A percentile compares a stretch with the other conserved stretches of the same genome.
Conservation (phyloP, 2,113 vertebrate species). For the Bettongia penicillata region DNA sequence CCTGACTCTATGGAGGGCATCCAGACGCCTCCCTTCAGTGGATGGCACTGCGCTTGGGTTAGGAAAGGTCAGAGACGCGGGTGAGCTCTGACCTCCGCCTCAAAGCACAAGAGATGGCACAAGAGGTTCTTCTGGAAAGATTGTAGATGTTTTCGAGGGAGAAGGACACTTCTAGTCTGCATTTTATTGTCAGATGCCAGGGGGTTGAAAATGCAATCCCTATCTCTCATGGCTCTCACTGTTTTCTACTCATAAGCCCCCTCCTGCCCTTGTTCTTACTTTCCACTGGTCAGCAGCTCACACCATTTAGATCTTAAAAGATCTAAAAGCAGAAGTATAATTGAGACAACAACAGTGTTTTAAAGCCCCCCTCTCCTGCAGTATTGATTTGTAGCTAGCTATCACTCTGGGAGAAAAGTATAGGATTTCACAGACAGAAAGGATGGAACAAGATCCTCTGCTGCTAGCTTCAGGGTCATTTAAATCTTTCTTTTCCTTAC, state of each 20-base stretch:
- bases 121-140: not conserved
- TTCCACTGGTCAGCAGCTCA: not conserved
- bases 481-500: slow-evolving; percentile 33
- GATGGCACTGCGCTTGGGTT: not conserved
- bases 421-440: slow-evolving; percentile 13
- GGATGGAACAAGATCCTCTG: not conserved
- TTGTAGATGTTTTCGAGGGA: not conserved
- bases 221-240: not conserved
- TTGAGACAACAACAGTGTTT: not conserved
- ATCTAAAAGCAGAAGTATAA: not conserved
- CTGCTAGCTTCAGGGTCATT: slow-evolving; percentile 36
- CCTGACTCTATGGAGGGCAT: not conserved
- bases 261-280: not conserved
- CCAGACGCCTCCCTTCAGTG: not conserved
- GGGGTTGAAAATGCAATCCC: not conserved
- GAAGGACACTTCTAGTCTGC: not conserved
- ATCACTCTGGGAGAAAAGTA: not conserved
- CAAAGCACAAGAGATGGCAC: not conserved
- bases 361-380: not conserved
- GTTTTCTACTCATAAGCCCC: not conserved
- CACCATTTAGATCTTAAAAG: not conserved
- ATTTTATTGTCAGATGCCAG: not conserved
- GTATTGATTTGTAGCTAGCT: not conserved
- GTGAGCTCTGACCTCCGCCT: not conserved
- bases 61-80: not conserved